Base-by-base conservation (phyloP, 2,888 invertebrate genomes). In the Acholoe squamosa region DNA sequence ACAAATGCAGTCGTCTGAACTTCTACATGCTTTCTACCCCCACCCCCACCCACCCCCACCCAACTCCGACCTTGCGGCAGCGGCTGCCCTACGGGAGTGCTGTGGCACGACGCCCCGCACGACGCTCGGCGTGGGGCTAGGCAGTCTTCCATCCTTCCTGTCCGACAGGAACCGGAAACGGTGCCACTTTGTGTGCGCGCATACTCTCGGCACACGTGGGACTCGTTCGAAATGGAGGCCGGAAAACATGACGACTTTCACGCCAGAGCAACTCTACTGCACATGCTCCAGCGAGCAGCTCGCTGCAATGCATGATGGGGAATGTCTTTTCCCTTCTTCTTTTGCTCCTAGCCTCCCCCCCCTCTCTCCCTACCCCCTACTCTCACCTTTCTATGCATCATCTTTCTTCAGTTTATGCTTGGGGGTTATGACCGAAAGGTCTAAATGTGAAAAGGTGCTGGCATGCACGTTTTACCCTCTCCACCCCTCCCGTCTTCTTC, bases 81-180 rank as follows among this genome's bases (percentile, higher is more conserved):
- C 14, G 25, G 16, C 76, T 76, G 7, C 76, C 25, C 76, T 7
- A 61, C 14, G 14, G 61, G 25, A 61, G 61, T 5, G 61, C 61
- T 5, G 61, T 61, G 76, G 76, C 61, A 61, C 61, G 12, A 61
- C 19, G 54, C 19, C 19, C 10, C 10, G 54, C 54, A 10, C 54
- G 54, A 10, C 61, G 22, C 61, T 0, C 61, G 61, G 5, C 76
- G 19, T 34, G 33, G 80, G 14, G 80, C 80, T 34, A 80, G n/a
- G 14, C 28, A 16, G 80, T 14, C 80, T 16, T 19, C 16, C 43
- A 22, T 34, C 34, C 34, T 16, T 22, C 22, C 33, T 0, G n/a
- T 19, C 80, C 80, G 80, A 80, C 80, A 16, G 80, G 80, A 80
- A 80, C 34, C 80, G 80, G 80, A 80, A 80, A 43, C 43, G 22